Conservation (phyloP, 2,888 invertebrate genomes). For the Caenorhabditis sulstoni region DNA sequence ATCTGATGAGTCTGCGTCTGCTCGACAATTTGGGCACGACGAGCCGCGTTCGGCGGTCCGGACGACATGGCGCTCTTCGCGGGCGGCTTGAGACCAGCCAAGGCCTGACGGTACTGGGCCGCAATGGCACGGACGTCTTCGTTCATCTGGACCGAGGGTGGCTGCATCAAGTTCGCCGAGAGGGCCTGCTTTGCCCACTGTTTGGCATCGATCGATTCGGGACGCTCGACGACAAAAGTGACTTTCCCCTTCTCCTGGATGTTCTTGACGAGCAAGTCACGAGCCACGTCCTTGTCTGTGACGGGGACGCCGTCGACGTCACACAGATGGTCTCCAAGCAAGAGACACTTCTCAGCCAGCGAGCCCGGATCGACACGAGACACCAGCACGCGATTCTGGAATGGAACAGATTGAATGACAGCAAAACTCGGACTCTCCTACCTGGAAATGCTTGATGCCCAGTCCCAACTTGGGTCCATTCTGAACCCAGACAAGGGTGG, state of each 20-base stretch:
- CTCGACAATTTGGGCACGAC: constrained; percentile 45
- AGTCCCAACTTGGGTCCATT: constrained; percentile 74
- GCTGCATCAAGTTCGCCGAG: constrained; percentile 55
- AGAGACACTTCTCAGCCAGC: constrained; percentile 63
- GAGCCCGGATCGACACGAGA: constrained; percentile 70
- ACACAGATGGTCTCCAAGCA: constrained; percentile 62
- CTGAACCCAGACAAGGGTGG: constrained; percentile 60
- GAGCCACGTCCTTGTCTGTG: constrained; percentile 63
- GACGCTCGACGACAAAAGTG: constrained; percentile 65
- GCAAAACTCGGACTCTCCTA: not conserved
- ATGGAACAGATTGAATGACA: too few relatives aligned
- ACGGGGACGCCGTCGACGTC: constrained; percentile 63
- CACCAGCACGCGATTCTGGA: constrained; percentile 74
- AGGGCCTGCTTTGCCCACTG: constrained; percentile 60
- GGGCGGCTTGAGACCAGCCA: constrained; percentile 43
- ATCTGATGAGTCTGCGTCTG: constrained; percentile 45
- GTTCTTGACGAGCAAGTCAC: constrained; percentile 60
- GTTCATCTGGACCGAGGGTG: constrained; percentile 67
- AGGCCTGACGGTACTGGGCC: constrained; percentile 31
- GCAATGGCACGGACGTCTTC: constrained; percentile 62
- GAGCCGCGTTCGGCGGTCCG: constrained; percentile 10
- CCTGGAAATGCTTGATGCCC: constrained; percentile 75
- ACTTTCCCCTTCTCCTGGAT: constrained; percentile 63
- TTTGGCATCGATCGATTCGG: constrained; percentile 66
- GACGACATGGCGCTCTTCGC: constrained; percentile 47